Conservation (phyloP, 2,888 invertebrate genomes). For the Ctenicera cuprea region DNA sequence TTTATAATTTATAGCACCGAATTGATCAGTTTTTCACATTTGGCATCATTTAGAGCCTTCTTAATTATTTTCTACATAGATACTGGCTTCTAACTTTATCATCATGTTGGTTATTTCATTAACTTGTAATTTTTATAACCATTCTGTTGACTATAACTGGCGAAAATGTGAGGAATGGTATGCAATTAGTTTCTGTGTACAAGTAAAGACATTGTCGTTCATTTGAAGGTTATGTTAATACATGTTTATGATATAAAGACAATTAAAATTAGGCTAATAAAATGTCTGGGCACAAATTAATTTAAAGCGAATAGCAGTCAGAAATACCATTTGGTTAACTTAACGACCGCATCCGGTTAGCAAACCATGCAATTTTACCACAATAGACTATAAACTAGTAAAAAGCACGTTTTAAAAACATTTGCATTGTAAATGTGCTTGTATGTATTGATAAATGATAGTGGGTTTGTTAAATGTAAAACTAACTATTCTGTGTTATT, state of each 20-base stretch:
- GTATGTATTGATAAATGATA: slow-evolving; percentile 44
- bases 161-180: not conserved
- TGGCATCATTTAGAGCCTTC: not conserved
- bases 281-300: slow-evolving; percentile 59
- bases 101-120: not conserved
- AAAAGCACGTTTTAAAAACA: slow-evolving; percentile 42
- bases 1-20: slow-evolving; percentile 22
- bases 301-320: slow-evolving; percentile 58
- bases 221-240: slow-evolving; percentile 32
- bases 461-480: slow-evolving; percentile 29
- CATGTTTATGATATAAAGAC: slow-evolving; percentile 45
- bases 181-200: not conserved
- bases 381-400: slow-evolving; percentile 43
- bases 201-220: not conserved
- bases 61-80: not conserved
- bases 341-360: slow-evolving; percentile 62
- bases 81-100: not conserved
- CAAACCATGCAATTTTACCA: slow-evolving; percentile 48
- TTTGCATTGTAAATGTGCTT: slow-evolving; percentile 42
- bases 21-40: slow-evolving; percentile 19
- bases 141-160: not conserved
- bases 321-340: slow-evolving; percentile 61
- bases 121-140: not conserved
- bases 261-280: slow-evolving; percentile 55
- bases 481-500: slow-evolving; percentile 14